These are phyloP conservation scores for Stigmatopora nigra DNA, from an alignment of 2,113 vertebrate genomes.

Conservation along the genomic window DNA sequence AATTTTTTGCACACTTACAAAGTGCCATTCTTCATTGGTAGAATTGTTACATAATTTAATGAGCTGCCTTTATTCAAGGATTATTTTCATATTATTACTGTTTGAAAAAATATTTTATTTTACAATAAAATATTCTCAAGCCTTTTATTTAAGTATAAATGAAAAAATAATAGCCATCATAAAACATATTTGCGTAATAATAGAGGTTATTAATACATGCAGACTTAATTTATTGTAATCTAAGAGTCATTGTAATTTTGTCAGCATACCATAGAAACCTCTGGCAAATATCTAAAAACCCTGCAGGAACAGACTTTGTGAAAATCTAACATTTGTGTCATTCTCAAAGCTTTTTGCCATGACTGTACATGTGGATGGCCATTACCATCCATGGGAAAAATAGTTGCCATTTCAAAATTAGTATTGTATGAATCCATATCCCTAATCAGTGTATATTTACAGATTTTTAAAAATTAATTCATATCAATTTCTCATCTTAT, in stretches of 20 bases:
- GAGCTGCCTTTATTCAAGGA: not conserved
- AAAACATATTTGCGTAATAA: no score
- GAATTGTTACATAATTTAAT: not conserved
- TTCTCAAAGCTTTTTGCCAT: not conserved
- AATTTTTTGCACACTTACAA: not conserved
- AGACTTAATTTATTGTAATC: no score
- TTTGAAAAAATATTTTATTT: not conserved
- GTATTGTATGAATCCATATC: not conserved
- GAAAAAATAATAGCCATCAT: no score
- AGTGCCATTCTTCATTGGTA: not conserved
- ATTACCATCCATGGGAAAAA: conserved; percentile 1
- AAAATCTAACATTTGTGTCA: no score
- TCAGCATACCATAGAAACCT: no score
- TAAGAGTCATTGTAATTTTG: no score
- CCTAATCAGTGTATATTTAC: not conserved
- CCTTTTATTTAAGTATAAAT: no score
- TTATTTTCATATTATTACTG: not conserved
- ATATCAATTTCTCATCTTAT: conserved; percentile 2
- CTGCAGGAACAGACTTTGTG: no score
- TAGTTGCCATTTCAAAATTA: not conserved
- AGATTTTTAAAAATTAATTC: not conserved
- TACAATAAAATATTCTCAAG: not conserved
- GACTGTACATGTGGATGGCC: not conserved
- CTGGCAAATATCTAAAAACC: no score
- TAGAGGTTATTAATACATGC: no score